Conservation (phyloP, 2,888 invertebrate species). For the Hirudinaria manillensis region DNA sequence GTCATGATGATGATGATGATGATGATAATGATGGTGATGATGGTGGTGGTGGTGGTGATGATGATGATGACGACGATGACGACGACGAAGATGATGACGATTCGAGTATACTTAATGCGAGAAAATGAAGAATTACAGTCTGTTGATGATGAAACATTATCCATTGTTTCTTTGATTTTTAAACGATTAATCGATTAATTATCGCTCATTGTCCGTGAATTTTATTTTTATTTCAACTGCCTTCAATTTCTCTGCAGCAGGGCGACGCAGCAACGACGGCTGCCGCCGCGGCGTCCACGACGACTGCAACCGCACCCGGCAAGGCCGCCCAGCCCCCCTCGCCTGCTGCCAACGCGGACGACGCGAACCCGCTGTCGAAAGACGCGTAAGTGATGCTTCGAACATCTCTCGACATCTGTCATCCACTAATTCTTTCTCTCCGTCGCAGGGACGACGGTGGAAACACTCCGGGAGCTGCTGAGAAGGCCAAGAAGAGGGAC, state of each 20-base stretch:
- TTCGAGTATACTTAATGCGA: not conserved
- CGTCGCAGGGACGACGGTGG: not conserved
- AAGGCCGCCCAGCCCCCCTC: slow-evolving; percentile 3
- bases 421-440: not conserved
- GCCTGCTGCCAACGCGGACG: slow-evolving; percentile 10
- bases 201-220: too few relatives aligned
- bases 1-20: not conserved
- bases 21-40: slow-evolving; percentile 8
- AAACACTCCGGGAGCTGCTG: slow-evolving; percentile 13
- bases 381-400: slow-evolving; percentile 8
- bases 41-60: slow-evolving; percentile 7
- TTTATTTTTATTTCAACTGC: too few relatives aligned
- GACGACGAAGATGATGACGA: slow-evolving; percentile 29
- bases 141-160: too few relatives aligned
- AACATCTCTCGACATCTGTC: not conserved
- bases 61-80: slow-evolving; percentile 24
- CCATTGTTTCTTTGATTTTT: too few relatives aligned
- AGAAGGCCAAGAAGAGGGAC: slow-evolving; percentile 44
- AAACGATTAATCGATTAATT: too few relatives aligned
- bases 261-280: not conserved
- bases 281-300: not conserved
- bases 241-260: not conserved
- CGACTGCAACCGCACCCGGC: not conserved
- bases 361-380: not conserved
- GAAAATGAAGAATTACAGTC: too few relatives aligned